A percentile compares a stretch with the other conserved stretches of the same genome.
Evolutionary conservation across 2,797 vertebrate genomes (phyloP).

Genomic region (Perodicticus potto): DNA sequence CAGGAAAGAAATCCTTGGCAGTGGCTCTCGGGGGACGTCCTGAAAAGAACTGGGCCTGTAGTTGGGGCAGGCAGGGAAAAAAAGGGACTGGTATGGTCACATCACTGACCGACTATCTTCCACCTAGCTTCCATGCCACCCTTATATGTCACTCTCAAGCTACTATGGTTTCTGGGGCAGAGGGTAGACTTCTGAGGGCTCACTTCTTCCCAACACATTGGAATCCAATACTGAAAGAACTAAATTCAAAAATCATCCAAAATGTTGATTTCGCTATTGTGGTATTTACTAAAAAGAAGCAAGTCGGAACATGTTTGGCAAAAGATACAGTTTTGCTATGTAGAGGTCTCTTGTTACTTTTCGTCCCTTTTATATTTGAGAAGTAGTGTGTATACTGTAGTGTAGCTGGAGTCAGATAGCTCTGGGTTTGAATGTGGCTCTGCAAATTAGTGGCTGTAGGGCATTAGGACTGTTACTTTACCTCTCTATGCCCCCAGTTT

Average conservation of each 20-base stretch:
- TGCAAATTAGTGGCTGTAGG: not conserved
- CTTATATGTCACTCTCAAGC: not conserved
- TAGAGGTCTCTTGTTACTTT: not conserved
- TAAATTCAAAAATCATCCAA: conserved; percentile 52
- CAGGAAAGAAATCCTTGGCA: not conserved
- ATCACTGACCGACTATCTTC: not conserved
- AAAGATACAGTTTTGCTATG: conserved; percentile 21
- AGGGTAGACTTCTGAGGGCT: not conserved
- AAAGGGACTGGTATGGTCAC: not conserved
- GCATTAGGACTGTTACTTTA: conserved; percentile 37
- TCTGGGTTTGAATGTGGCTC: not conserved
- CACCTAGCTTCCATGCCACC: not conserved
- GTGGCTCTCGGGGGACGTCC: not conserved
- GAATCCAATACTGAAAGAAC: conserved; percentile 30
- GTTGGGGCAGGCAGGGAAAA: not conserved
- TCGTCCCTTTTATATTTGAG: conserved; percentile 26
- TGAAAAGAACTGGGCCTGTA: not conserved
- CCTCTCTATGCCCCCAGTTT: not conserved
- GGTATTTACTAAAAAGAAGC: conserved; percentile 19
- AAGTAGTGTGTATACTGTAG: not conserved
- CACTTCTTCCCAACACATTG: conserved; percentile 2
- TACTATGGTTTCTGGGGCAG: not conserved
- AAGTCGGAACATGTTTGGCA: not conserved
- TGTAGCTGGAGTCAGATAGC: not conserved
- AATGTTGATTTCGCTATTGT: conserved; percentile 7